Evolutionary conservation across 2,888 invertebrate genomes (phyloP), one percentile per base, ranked within the genome.

Genomic region (Tanypteryx hageni): DNA sequence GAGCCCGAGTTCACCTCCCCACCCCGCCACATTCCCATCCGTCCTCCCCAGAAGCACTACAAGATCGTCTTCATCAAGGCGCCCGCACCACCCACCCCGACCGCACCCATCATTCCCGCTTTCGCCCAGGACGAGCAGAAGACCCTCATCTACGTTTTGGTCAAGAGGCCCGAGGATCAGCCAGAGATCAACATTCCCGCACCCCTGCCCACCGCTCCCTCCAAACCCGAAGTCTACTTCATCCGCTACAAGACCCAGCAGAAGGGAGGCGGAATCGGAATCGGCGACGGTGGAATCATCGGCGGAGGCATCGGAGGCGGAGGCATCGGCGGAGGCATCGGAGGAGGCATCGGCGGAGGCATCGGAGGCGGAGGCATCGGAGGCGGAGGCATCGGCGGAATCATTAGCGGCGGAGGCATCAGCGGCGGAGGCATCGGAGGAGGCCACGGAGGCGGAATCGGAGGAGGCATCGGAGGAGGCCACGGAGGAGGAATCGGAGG

Each of bases 21-120:
- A 92, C 96, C 96, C 93, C 96, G 97, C 94, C 96, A 97, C 92
- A 96, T 97, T 94, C 95, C 95, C 9, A 96, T 96, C 27, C 96
- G 97, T 0, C 97, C 97, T 91, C 96, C 98, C 86, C 98, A 98
- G 95, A 98, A 98, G 94, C 98, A 98, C 95, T 98, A 98, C 96
- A 98, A 98, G 95, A 98, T 98, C 95, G 98, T 98, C 95, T 98
- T 98, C 96, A 98, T 98, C 95, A 98, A 98, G 96, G 98, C 98
- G 92, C 98, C 98, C 94, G 97, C 98, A 94, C 97, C 98, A 93
- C 98, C 98, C 93, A 97, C 97, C 93, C 98, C 98, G 93, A 97
- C 97, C 93, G 98, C 97, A 0, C 98, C 98, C 93, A 96, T 97
- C 93, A 98, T 98, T 93, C 98, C 98, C 59, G 95, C 97, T 61